Evolutionary conservation across 2,113 vertebrate species (phyloP).

Genomic region (Catharus bicknelli): DNA sequence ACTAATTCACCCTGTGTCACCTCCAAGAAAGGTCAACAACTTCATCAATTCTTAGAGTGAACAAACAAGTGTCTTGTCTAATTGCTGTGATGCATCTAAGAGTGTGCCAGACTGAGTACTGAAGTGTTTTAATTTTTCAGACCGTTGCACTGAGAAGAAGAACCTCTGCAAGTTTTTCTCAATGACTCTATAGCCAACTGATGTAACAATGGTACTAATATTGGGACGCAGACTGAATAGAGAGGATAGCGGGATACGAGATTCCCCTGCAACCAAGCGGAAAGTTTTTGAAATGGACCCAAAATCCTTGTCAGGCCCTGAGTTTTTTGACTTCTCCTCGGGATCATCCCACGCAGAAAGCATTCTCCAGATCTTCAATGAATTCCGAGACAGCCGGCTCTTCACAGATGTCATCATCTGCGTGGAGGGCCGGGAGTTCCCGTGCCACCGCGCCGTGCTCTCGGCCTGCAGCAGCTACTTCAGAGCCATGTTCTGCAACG

Average conservation of each 20-base stretch:
- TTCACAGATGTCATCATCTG: conserved; percentile 96
- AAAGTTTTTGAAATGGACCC: conserved; percentile 97
- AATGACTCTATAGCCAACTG: conserved; percentile 74
- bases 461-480: conserved; percentile 96
- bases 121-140: conserved; percentile 51
- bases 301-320: conserved; percentile 83
- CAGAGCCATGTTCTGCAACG: conserved; percentile 95
- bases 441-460: conserved; percentile 92
- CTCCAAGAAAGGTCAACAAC: neutral
- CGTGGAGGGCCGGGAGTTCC: conserved; percentile 92
- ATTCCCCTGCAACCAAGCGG: conserved; percentile 95
- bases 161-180: conserved; percentile 65
- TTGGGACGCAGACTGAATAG: conserved; percentile 93
- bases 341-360: conserved; percentile 93
- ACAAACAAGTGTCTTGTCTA: neutral
- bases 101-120: neutral
- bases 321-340: conserved; percentile 93
- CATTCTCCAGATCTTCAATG: conserved; percentile 95
- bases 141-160: conserved; percentile 51
- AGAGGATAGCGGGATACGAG: conserved; percentile 89
- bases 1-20: neutral
- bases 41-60: neutral
- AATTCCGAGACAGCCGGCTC: conserved; percentile 90
- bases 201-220: conserved; percentile 97
- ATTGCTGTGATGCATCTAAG: neutral